These are phyloP conservation scores for Bolinopsis microptera DNA, from an alignment of 37 sponge, comb jelly and placozoan species.

Conservation along the genomic window DNA sequence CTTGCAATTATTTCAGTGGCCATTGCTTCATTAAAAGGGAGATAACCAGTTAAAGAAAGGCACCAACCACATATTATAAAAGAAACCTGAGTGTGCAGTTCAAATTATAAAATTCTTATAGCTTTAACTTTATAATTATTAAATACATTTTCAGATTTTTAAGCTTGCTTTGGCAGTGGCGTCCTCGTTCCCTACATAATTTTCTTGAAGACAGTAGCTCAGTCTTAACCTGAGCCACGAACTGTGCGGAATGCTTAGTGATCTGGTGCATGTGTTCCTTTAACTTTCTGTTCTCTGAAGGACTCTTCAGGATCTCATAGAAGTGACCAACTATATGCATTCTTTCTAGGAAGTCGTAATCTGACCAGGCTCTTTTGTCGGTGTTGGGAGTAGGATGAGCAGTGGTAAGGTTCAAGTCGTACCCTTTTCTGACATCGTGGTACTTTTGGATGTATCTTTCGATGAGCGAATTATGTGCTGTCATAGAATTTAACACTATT, in stretches of 20 bases:
- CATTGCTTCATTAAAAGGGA: too few species aligned
- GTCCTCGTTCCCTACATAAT: too few species aligned
- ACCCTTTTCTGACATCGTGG: not conserved
- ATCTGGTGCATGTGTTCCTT: not conserved
- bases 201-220: not conserved
- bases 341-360: not conserved
- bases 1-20: too few species aligned
- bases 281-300: conserved; percentile 10
- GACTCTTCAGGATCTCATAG: conserved; percentile 15
- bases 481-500: not conserved
- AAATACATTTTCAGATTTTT: too few species aligned
- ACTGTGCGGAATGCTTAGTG: not conserved
- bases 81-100: too few species aligned
- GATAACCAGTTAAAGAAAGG: too few species aligned
- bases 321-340: not conserved
- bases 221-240: not conserved
- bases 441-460: not conserved
- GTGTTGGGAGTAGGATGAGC: not conserved
- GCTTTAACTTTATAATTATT: too few species aligned
- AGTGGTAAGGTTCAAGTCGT: not conserved
- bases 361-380: not conserved
- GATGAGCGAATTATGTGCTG: not conserved
- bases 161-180: too few species aligned
- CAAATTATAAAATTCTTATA: too few species aligned
- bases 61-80: too few species aligned